Conservation (phyloP, 1,140 invertebrate genomes). For the Aporrectodea caliginosa region DNA sequence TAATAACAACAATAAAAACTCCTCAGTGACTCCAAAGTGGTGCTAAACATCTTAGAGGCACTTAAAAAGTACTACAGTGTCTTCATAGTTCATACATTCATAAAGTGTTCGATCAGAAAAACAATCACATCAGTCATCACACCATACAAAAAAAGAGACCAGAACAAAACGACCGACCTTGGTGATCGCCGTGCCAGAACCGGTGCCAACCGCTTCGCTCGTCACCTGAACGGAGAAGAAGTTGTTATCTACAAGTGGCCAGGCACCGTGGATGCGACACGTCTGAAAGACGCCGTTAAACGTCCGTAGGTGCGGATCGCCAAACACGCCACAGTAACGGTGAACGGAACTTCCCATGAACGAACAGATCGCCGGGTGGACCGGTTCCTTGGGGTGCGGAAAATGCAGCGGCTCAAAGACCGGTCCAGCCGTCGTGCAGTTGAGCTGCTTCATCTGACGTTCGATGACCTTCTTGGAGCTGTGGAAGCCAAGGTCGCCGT, state of each 20-base stretch:
- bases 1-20: too few relatives aligned
- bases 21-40: too few relatives aligned
- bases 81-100: too few relatives aligned
- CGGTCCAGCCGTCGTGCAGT: slow-evolving; percentile 20
- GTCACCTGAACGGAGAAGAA: slow-evolving; percentile 64
- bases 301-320: slow-evolving; percentile 64
- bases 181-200: background rate
- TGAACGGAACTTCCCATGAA: slow-evolving; percentile 35
- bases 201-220: slow-evolving; percentile 56
- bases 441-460: slow-evolving; percentile 22
- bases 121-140: too few relatives aligned
- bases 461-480: slow-evolving; percentile 20
- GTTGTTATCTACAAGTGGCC: slow-evolving; percentile 63
- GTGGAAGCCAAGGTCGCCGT: slow-evolving; percentile 25
- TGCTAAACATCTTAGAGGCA: too few relatives aligned
- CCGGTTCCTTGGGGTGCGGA: background rate
- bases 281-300: slow-evolving; percentile 61
- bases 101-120: too few relatives aligned
- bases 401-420: slow-evolving; percentile 9
- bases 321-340: slow-evolving; percentile 61
- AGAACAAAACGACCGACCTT: too few relatives aligned
- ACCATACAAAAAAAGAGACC: too few relatives aligned
- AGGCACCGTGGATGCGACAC: slow-evolving; percentile 61
- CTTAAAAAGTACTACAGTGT: too few relatives aligned
- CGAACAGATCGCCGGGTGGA: slow-evolving; percentile 12